phyloP scores from a whole-genome alignment of 2,797 vertebrate genomes.

The Ficedula albicollis region DNA sequence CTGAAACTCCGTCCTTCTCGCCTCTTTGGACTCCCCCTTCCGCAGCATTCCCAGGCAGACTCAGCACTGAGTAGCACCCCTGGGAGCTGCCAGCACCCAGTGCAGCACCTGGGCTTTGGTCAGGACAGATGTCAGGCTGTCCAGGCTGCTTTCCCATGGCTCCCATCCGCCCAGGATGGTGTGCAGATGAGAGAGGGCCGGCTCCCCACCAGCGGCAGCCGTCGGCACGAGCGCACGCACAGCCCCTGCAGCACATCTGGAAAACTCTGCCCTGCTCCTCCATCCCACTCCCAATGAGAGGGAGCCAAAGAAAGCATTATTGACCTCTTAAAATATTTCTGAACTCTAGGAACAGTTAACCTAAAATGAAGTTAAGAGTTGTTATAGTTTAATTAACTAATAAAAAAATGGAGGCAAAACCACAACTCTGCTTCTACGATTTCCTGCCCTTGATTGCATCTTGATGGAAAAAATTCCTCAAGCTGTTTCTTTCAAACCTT shows the following conservation, averaged over 20 bases:
- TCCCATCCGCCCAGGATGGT: background rate
- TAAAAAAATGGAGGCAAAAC: conserved; percentile 41
- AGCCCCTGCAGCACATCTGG: background rate
- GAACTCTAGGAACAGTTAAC: conserved; percentile 36
- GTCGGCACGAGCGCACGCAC: background rate
- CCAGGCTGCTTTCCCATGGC: background rate
- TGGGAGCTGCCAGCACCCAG: background rate
- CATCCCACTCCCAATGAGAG: background rate
- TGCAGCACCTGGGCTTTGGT: background rate
- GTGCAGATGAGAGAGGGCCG: background rate
- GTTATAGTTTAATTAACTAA: conserved; percentile 54
- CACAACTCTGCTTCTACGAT: conserved; percentile 23
- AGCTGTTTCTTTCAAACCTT: conserved; percentile 38
- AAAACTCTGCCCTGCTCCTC: background rate
- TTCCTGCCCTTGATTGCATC: conserved; percentile 58
- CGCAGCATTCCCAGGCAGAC: background rate
- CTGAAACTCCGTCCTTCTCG: background rate
- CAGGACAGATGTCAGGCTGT: conserved; percentile 17
- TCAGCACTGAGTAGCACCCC: background rate
- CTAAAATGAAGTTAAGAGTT: conserved; percentile 38
- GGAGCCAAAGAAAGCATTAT: conserved; percentile 36
- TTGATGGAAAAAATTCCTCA: conserved; percentile 54
- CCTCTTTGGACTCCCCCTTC: background rate
- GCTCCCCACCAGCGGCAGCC: background rate
- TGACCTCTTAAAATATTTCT: conserved; percentile 15